Percentiles rank a stretch among this genome's conserved stretches.
Evolutionary conservation across 2,113 vertebrate species (phyloP).

Genomic region (Xiphophorus hellerii): DNA sequence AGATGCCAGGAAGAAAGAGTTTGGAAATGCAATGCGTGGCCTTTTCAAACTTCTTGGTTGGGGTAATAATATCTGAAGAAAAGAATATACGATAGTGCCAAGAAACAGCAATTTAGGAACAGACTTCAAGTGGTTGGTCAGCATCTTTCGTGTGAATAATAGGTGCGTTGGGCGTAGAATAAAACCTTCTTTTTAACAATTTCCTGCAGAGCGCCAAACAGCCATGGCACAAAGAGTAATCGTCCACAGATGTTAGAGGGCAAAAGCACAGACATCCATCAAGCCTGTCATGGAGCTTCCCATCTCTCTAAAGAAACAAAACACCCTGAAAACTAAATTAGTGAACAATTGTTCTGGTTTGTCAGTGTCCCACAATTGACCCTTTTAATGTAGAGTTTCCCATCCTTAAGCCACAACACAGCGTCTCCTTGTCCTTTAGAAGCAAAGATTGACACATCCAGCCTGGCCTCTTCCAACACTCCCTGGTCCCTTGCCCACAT

Average conservation of each 20-base stretch:
- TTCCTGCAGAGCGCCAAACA: conserved; percentile 27
- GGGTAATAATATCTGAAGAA: not conserved
- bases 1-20: conserved; percentile 19
- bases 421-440: conserved; percentile 51
- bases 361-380: conserved; percentile 24
- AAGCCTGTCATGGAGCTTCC: conserved; percentile 63
- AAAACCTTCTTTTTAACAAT: conserved; percentile 35
- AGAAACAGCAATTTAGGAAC: not conserved
- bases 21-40: conserved; percentile 5
- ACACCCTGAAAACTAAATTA: conserved; percentile 47
- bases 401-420: conserved; percentile 57
- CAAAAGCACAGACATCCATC: conserved; percentile 68
- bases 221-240: conserved; percentile 47
- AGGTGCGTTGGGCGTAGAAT: conserved; percentile 25
- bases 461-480: conserved; percentile 50
- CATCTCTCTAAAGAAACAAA: conserved; percentile 62
- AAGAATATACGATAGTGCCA: not conserved
- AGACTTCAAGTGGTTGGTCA: conserved; percentile 31
- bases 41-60: conserved; percentile 5
- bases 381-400: conserved; percentile 42
- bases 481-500: conserved; percentile 41
- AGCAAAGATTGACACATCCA: conserved; percentile 65
- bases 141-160: conserved; percentile 27
- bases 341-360: conserved; percentile 63
- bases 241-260: conserved; percentile 48